A percentile compares a stretch with the other conserved stretches of the same genome.
phyloP scores from a whole-genome alignment of 2,797 vertebrate genomes.

The Sebastes hubbsi region DNA sequence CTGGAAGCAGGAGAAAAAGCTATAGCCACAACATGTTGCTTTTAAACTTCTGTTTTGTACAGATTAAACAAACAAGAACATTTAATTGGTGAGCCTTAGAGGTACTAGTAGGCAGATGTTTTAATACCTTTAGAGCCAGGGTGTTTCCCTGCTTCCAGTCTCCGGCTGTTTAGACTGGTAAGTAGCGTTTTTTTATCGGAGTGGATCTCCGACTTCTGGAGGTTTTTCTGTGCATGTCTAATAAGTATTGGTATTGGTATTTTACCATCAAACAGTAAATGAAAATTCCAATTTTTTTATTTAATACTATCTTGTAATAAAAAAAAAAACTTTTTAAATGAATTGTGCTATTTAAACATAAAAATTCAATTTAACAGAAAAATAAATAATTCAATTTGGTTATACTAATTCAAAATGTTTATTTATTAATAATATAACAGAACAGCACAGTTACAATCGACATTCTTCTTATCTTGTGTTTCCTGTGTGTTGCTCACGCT shows the following conservation, averaged over 20 bases:
- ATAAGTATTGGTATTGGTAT: not conserved
- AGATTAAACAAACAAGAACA: too few species aligned
- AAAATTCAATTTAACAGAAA: not conserved
- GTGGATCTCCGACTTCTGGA: not conserved
- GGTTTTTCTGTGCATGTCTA: not conserved
- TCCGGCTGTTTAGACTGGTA: not conserved
- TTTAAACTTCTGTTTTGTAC: too few species aligned
- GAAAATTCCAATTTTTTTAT: not conserved
- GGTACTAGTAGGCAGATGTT: too few species aligned
- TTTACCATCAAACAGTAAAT: not conserved
- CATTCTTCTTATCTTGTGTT: not conserved
- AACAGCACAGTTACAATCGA: not conserved
- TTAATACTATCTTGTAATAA: not conserved
- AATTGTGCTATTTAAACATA: not conserved
- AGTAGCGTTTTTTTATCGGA: not conserved
- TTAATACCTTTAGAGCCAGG: too few species aligned
- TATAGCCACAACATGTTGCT: too few species aligned
- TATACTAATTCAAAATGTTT: not conserved
- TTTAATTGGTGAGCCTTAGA: too few species aligned
- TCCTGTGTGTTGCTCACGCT: not conserved
- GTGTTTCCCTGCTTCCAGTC: too few species aligned
- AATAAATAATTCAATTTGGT: not conserved
- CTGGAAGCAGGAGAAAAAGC: too few species aligned
- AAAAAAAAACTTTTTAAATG: not conserved
- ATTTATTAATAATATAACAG: not conserved